Evolutionary conservation across 2,797 vertebrate genomes (phyloP), one percentile per base, ranked within the genome.

Genomic region (Mormyrus hasselquistii): DNA sequence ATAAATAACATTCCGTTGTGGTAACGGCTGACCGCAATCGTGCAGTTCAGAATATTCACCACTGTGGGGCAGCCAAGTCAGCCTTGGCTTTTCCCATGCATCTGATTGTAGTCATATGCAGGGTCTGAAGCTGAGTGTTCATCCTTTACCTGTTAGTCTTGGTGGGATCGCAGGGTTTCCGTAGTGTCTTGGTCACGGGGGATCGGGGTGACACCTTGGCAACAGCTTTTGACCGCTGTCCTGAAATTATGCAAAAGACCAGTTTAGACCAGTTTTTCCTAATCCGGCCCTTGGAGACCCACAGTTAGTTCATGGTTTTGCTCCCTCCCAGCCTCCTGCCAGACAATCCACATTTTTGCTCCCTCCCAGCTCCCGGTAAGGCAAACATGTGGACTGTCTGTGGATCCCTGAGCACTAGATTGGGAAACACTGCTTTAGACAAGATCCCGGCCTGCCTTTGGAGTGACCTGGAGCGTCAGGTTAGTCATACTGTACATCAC

Each of bases 71-170:
- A 93, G 91, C 90, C 92, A 83, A 49, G 86, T 87, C 29, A 16
- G 62, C 65, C 50, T 34, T 86, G 29, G 4, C 50, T 10, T 87
- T 19, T 73, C 25, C 22, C 9, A 29, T 47, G 34, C 22, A 38
- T 10, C 22, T 25, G 49, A 85, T 29, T 25, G 49, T 52, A 87
- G n/a, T 76, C 34, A 65, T 7, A 7, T 44, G 25, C 50, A 41
- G 59, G 59, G 3, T 12, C 84, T 50, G 65, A 59, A 50, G 38
- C 38, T 0, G 41, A 12, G 19, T 1, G n/a, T 19, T 50, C 12
- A 25, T 86, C 47, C 44, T 94, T 95, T 90, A 97, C 96, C 96
- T 96, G 94, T 91, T 94, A 83, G 91, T 92, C 90, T 95, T 96
- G 90, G 94, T 38, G 4, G 92, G 38, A 10, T 96, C 95, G 22